phyloP scores from a whole-genome alignment of 1,140 invertebrate genomes.

The Drepana arcuata region DNA sequence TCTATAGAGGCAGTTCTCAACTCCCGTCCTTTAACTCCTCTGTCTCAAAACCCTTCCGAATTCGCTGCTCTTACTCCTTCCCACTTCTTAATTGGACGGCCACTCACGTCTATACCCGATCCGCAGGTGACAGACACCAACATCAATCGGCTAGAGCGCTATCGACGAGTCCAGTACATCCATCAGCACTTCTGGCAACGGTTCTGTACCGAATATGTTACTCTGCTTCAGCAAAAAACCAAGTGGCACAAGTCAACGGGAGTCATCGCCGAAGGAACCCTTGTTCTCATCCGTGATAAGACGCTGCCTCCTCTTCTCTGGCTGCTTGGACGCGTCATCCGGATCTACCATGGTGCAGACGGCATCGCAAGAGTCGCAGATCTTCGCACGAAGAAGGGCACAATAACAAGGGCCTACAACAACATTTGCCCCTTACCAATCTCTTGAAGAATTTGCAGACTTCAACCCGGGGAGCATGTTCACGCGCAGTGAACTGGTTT shows the following conservation, averaged over 20 bases:
- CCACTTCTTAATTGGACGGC: slow-evolving; percentile 15
- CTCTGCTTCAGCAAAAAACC: neutral
- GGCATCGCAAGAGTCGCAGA: slow-evolving; percentile 1
- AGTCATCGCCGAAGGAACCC: neutral
- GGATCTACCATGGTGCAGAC: neutral
- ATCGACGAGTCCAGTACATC: slow-evolving; percentile 3
- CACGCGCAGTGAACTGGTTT: too few species aligned
- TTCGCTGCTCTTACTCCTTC: slow-evolving; percentile 9
- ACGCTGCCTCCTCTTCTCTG: neutral
- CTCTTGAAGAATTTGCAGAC: neutral
- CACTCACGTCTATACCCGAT: slow-evolving; percentile 5
- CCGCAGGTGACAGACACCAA: slow-evolving; percentile 1
- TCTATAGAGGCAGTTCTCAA: slow-evolving; percentile 16
- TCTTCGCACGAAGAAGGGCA: neutral
- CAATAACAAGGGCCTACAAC: neutral
- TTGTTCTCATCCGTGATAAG: neutral
- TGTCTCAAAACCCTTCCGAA: slow-evolving; percentile 9
- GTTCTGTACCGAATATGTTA: slow-evolving; percentile 5
- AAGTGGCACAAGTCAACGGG: neutral
- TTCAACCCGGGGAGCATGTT: slow-evolving; percentile 4
- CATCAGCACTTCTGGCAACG: slow-evolving; percentile 7
- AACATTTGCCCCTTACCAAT: slow-evolving; percentile 1
- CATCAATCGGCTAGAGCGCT: slow-evolving; percentile 6
- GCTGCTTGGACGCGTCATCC: neutral
- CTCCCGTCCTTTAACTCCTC: slow-evolving; percentile 10